phyloP scores from a whole-genome alignment of 2,888 invertebrate genomes.

The Eupelmus urozonus region DNA sequence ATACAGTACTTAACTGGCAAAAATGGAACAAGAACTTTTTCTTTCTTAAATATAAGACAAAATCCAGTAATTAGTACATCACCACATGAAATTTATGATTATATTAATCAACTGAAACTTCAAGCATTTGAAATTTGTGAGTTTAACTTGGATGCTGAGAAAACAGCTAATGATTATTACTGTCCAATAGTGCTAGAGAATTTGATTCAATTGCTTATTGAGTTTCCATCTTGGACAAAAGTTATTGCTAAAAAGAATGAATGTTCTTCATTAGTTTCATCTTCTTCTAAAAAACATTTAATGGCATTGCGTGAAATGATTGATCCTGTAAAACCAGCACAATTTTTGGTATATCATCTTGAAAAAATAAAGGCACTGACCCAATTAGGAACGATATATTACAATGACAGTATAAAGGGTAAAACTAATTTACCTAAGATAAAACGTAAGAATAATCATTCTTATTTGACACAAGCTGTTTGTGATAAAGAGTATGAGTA shows the following conservation, averaged over 20 bases:
- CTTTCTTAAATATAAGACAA: slow-evolving; percentile 41
- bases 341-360: slow-evolving; percentile 45
- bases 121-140: slow-evolving; percentile 51
- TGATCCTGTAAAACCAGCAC: slow-evolving; percentile 37
- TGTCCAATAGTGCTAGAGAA: slow-evolving; percentile 53
- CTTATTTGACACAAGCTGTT: no score
- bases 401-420: no score
- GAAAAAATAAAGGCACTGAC: slow-evolving; percentile 36
- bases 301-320: slow-evolving; percentile 10
- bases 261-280: slow-evolving; percentile 33
- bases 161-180: slow-evolving; percentile 48
- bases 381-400: background rate
- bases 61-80: slow-evolving; percentile 2
- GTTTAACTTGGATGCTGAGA: slow-evolving; percentile 43
- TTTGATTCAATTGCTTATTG: slow-evolving; percentile 48
- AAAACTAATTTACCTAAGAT: no score
- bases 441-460: no score
- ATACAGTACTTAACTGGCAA: slow-evolving; percentile 44
- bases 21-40: slow-evolving; percentile 41
- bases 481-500: no score
- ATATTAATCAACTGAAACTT: slow-evolving; percentile 45
- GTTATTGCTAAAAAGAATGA: slow-evolving; percentile 42
- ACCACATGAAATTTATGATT: slow-evolving; percentile 42
- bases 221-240: slow-evolving; percentile 58
- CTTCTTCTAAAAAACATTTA: slow-evolving; percentile 40